Evolutionary conservation across 2,888 invertebrate species (phyloP), one percentile per base, ranked within the genome.

Genomic region (Anarsia innoxiella): DNA sequence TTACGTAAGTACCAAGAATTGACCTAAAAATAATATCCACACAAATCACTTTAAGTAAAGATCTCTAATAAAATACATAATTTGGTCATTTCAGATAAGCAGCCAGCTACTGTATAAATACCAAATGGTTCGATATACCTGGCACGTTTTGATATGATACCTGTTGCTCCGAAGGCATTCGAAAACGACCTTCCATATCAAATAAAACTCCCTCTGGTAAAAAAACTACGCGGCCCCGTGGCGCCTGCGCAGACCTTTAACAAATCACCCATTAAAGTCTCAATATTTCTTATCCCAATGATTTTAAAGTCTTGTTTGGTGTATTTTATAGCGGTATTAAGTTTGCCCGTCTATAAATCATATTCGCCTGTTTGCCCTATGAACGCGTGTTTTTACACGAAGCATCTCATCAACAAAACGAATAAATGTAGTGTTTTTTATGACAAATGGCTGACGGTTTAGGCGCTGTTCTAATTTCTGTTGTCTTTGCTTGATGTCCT

Each of bases 311-410:
- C 51, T 72, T 48, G 51, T 59, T 56, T 64, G 12, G 15, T 23
- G 31, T 19, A 12, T 29, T 25, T 12, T 5, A 25, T n/a, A 15
- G 1, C 9, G 23, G 42, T 36, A 25, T 38, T 39, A 46, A 38
- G 23, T 45, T 54, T 40, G 58, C 48, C 42, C 32, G 35, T 47
- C 54, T 56, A 79, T 82, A 80, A 80, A 82, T 82, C 82, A 83
- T 80, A 75, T 76, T 70, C 66, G 68, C 68, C 60, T 62, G 63
- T 59, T 62, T 55, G 60, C 62, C 66, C 66, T 57, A 63, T 55
- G 69, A 72, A 78, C 70, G 66, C 58, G 62, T 74, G 75, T 78
- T 78, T 77, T 76, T 75, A 78, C 75, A 79, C 75, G 58, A 69
- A 69, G 65, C 65, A 69, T 47, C 47, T 56, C 63, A 66, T 66